Evolutionary conservation across 2,113 vertebrate species (phyloP).

Genomic region (Sylvia atricapilla): DNA sequence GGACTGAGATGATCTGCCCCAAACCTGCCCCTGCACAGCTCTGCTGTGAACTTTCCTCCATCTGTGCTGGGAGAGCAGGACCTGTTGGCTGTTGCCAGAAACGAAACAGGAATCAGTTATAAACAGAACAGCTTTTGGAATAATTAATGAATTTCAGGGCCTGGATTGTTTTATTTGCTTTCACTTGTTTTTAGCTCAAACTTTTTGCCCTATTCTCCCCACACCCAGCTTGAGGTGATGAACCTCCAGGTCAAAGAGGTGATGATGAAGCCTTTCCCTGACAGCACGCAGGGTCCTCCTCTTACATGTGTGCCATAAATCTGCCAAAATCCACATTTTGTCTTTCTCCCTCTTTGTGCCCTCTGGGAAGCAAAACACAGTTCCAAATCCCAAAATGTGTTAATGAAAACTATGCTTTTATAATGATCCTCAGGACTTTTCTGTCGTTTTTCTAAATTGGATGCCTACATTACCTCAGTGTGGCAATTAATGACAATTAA

Average conservation of each 20-base stretch:
- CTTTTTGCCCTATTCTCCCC: not conserved
- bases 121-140: not conserved
- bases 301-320: not conserved
- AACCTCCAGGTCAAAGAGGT: not conserved
- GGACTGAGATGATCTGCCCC: not conserved
- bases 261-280: not conserved
- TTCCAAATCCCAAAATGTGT: not conserved
- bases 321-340: too few relatives aligned
- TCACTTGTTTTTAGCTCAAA: not conserved
- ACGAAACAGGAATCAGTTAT: not conserved
- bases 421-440: not conserved
- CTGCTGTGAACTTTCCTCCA: not conserved
- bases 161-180: not conserved
- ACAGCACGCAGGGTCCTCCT: not conserved
- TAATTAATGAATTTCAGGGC: not conserved
- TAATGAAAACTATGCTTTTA: not conserved
- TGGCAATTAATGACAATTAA: not conserved
- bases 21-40: not conserved
- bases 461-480: not conserved
- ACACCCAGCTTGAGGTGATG: not conserved
- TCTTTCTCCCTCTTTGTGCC: not conserved
- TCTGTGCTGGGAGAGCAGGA: not conserved
- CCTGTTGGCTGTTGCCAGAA: not conserved
- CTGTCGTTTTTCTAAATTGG: not conserved
- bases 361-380: not conserved